A percentile compares a stretch with the other conserved stretches of the same genome.
These are phyloP conservation scores for Emesis furor DNA, from an alignment of 2,888 invertebrate genomes.

Conservation along the genomic window DNA sequence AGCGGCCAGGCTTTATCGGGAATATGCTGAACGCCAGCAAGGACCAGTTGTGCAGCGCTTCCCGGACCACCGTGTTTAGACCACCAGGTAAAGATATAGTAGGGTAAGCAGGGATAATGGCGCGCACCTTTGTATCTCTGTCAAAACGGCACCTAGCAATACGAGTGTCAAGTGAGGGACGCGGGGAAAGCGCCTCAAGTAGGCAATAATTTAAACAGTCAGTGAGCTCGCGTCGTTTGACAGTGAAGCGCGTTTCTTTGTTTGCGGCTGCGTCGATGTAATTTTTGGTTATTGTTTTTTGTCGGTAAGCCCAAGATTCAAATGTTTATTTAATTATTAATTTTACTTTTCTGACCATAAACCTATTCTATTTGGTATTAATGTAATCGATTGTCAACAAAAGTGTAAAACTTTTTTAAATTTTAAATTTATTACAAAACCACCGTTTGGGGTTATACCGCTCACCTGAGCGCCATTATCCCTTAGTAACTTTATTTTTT, in stretches of 20 bases:
- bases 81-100: no score
- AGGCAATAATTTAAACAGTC: constrained; percentile 25
- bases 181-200: constrained; percentile 32
- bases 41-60: constrained; percentile 1
- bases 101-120: constrained; percentile 32
- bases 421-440: neutral
- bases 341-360: neutral
- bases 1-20: constrained; percentile 19
- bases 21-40: constrained; percentile 14
- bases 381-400: neutral
- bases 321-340: neutral
- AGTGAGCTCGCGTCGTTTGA: constrained; percentile 37
- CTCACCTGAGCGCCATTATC: constrained; percentile 9
- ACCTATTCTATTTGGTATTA: no score
- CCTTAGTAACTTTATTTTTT: neutral
- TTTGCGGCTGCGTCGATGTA: constrained; percentile 44
- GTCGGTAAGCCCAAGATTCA: neutral
- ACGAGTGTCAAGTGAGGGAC: neutral
- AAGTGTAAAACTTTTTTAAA: neutral
- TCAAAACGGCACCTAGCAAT: no score
- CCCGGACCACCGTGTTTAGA: constrained; percentile 11
- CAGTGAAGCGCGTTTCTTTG: constrained; percentile 61
- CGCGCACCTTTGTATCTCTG: neutral
- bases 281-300: constrained; percentile 56
- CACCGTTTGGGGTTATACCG: neutral